These are phyloP conservation scores for Hirtodrosophila confusa DNA, from an alignment of 2,888 invertebrate genomes.

Conservation along the genomic window DNA sequence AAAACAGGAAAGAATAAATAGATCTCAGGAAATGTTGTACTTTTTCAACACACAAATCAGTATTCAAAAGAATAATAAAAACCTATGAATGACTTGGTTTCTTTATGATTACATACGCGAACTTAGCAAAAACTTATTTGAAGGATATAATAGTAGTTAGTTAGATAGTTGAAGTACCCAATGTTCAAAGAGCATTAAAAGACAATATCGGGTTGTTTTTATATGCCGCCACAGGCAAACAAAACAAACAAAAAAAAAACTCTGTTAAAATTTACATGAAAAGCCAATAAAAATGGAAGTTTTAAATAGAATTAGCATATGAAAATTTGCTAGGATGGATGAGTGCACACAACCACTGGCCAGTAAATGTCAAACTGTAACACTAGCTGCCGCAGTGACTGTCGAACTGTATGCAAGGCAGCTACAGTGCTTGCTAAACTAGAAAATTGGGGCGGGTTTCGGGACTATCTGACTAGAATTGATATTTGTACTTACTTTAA, in stretches of 20 bases:
- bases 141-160: too few relatives aligned
- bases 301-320: slow-evolving; percentile 57
- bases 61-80: too few relatives aligned
- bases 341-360: background rate
- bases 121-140: too few relatives aligned
- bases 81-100: too few relatives aligned
- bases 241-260: slow-evolving; percentile 28
- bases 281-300: slow-evolving; percentile 60
- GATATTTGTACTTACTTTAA: slow-evolving; percentile 88
- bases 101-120: too few relatives aligned
- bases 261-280: slow-evolving; percentile 66
- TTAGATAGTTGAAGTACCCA: slow-evolving; percentile 1
- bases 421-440: too few relatives aligned
- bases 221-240: slow-evolving; percentile 14
- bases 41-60: too few relatives aligned
- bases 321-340: slow-evolving; percentile 5
- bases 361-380: slow-evolving; percentile 15
- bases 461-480: too few relatives aligned
- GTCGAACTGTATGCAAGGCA: slow-evolving; percentile 4
- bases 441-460: too few relatives aligned
- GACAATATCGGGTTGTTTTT: slow-evolving; percentile 27
- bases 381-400: background rate
- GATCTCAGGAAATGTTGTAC: too few relatives aligned
- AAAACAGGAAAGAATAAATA: too few relatives aligned
- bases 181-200: slow-evolving; percentile 17